Evolutionary conservation across 2,888 invertebrate species (phyloP).

Genomic region (Aspidiotus rigidus): DNA sequence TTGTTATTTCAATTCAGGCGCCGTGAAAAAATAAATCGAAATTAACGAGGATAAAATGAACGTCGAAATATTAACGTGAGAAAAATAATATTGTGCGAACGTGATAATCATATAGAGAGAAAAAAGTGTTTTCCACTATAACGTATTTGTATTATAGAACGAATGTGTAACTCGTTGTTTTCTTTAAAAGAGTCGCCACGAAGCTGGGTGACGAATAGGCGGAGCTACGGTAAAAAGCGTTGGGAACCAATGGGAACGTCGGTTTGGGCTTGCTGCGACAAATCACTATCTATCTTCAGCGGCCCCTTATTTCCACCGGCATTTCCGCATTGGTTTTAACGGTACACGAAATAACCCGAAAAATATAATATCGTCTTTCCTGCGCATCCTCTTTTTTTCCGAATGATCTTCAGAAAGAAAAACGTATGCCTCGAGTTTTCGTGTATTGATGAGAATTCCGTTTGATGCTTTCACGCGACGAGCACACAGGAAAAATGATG

Average conservation of each 20-base stretch:
- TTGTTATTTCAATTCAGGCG: too few species aligned
- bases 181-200: conserved; percentile 25
- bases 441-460: too few species aligned
- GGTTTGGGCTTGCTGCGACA: conserved; percentile 34
- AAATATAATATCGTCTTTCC: conserved; percentile 28
- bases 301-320: conserved; percentile 35
- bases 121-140: conserved; percentile 22
- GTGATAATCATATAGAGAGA: conserved; percentile 3
- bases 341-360: conserved; percentile 25
- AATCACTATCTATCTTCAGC: conserved; percentile 34
- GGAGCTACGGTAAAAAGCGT: conserved; percentile 40
- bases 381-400: conserved; percentile 20
- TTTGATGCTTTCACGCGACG: too few species aligned
- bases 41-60: background rate
- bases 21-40: background rate
- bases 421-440: background rate
- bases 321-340: conserved; percentile 34
- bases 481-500: too few species aligned
- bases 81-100: background rate
- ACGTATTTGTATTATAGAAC: conserved; percentile 14
- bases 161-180: conserved; percentile 26
- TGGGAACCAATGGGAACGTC: conserved; percentile 37
- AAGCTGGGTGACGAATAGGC: conserved; percentile 44
- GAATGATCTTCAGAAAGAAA: background rate
- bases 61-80: too few species aligned